Evolutionary conservation across 2,888 invertebrate species (phyloP), one percentile per base, ranked within the genome.

Genomic region (Graphium colonna): DNA sequence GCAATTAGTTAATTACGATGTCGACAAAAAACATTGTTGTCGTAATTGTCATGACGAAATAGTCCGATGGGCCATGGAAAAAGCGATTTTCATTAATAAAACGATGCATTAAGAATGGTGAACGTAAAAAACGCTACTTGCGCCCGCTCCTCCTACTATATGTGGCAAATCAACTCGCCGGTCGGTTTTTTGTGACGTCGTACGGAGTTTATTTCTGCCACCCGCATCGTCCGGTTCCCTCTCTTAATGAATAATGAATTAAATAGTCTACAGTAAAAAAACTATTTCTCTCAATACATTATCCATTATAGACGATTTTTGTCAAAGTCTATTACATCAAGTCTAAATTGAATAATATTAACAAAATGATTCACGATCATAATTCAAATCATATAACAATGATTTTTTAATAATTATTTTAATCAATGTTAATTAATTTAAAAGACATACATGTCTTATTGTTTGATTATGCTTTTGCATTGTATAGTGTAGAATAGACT

Each of bases 1-100:
- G 65, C 75, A 76, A 79, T 80, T 76, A 75, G 70, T 65, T 71
- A 66, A 76, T 73, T 71, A 72, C 67, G 63, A 67, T 69, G 61
- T 67, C 60, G 55, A 68, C 63, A 74, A 75, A 77, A 77, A 73
- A 67, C 51, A 44, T 28, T 48, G 39, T 38, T 38, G 39, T 45
- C 49, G 45, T 45, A 54, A 54, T 45, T 44, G 36, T 41, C 10
- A n/a, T 33, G n/a, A 40, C 40, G 45, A 40, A 54, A 49, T 45
- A 33, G 33, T 45, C 15, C 16, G 33, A 10, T 21, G 33, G 12
- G 40, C 38, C 28, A 38, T 50, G 49, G 17, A 38, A 44, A 44
- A 44, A 21, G 10, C 17, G 13, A 7, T 13, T 49, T 54, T 44
- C 33, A 44, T 54, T 45, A 54, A 50, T 54, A 40, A 54, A 49